These are phyloP conservation scores for Drosophila atroscutellata DNA, from an alignment of 2,888 invertebrate species.

Conservation along the genomic window DNA sequence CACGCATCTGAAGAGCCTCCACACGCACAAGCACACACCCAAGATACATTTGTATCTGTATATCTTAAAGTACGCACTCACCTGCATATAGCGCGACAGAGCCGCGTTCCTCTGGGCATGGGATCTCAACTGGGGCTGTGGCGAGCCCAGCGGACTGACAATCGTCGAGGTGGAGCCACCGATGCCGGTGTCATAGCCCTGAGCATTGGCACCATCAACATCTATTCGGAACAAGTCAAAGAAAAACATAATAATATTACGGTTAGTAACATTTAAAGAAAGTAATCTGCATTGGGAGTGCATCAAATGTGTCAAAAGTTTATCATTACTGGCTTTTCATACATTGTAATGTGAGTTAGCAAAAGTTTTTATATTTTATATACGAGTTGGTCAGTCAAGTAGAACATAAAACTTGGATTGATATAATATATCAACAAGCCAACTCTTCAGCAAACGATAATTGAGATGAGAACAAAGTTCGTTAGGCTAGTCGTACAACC, in stretches of 20 bases:
- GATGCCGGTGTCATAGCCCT: constrained; percentile 85
- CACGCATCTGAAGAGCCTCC: constrained; percentile 41
- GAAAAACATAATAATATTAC: not conserved
- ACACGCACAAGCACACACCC: constrained; percentile 12
- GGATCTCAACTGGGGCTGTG: constrained; percentile 86
- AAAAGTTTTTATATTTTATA: not conserved
- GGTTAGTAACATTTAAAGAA: constrained; percentile 18
- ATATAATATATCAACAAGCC: not conserved
- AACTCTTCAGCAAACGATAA: not conserved
- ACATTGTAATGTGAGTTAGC: not conserved
- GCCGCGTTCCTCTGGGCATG: constrained; percentile 87
- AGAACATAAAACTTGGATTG: not conserved
- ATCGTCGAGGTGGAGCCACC: constrained; percentile 85
- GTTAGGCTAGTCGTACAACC: not conserved
- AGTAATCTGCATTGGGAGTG: constrained; percentile 9
- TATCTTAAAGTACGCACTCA: constrained; percentile 80
- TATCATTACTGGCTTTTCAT: not conserved
- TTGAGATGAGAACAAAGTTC: not conserved
- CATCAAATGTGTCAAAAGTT: constrained; percentile 21
- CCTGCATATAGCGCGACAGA: constrained; percentile 89
- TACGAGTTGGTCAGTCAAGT: not conserved
- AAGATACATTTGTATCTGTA: constrained; percentile 32
- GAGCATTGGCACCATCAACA: constrained; percentile 84
- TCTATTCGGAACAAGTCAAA: constrained; percentile 48
- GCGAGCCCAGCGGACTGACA: constrained; percentile 85